Base-by-base conservation (phyloP, 2,113 vertebrate genomes). In the Craseonycteris thonglongyai region DNA sequence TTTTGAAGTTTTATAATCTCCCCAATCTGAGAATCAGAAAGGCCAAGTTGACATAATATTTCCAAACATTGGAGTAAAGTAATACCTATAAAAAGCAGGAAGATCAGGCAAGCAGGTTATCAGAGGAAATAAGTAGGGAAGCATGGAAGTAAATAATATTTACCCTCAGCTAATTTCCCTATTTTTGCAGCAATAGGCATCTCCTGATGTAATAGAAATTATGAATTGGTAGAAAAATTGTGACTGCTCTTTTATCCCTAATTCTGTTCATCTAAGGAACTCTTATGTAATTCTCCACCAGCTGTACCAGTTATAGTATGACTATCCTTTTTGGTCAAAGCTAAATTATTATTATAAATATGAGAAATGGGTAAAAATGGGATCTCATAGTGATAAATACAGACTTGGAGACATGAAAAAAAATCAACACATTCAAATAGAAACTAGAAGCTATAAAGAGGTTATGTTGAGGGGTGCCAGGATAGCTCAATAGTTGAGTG, bases 251-350 rank as follows among this genome's bases (percentile, higher is more conserved):
- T 51, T 82, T 69, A 42, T 30, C 3, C 51, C 38, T 82, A 40
- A 59, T 86, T 93, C 68, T 90, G 35, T 76, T 90, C 33, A 9
- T 90, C 63, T 90, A 19, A 49, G 61, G 51, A 80, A 81, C 40
- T 90, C 45, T 71, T 71, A 65, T 6, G 8, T 45, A 76, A 88
- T 81, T 85, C 87, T 72, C 71, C 35, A 82, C 30, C 28, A 38
- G 30, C 63, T 81, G 12, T 15, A 42, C 56, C 35, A 42, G 56
- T 35, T 74, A 68, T 15, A 38, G 30, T 66, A 59, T 66, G 28
- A 59, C 30, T 24, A 76, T 74, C 45, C 35, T 93, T 94, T 96
- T 38, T 58, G 54, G 45, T 74, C 56, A 95, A 93, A 95, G 72
- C 71, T 22, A 72, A 82, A 90, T 69, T 75, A 47, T 88, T 89